phyloP scores from a whole-genome alignment of 2,113 vertebrate genomes.

The Limnothrissa miodon region DNA sequence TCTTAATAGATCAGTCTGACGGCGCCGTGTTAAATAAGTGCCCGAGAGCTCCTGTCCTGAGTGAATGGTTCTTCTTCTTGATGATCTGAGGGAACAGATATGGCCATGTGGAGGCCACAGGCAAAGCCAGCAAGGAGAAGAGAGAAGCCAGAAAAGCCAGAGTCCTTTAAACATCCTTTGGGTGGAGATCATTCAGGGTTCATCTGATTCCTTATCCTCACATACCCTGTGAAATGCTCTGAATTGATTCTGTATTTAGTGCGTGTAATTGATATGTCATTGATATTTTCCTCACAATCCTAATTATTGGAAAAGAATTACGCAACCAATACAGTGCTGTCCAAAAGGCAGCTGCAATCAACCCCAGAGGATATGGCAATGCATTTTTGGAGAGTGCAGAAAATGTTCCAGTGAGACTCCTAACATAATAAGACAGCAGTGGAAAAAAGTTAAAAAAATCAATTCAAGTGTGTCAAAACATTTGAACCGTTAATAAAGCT shows the following conservation, averaged over 20 bases:
- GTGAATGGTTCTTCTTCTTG: constrained; percentile 47
- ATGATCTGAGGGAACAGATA: background rate
- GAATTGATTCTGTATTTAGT: background rate
- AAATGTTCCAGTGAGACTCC: background rate
- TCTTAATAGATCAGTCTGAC: constrained; percentile 36
- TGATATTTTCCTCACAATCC: background rate
- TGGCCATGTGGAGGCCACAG: background rate
- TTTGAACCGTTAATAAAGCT: background rate
- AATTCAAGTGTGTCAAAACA: no score
- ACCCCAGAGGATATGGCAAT: background rate
- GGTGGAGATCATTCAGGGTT: background rate
- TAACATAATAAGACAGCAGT: background rate
- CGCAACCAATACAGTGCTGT: background rate
- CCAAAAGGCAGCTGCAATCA: background rate
- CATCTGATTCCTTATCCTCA: background rate
- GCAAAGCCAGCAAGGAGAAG: background rate
- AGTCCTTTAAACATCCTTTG: background rate
- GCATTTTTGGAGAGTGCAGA: background rate
- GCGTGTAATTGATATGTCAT: no score
- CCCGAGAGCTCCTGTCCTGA: constrained; percentile 41
- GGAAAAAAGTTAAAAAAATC: no score
- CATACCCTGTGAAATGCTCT: background rate
- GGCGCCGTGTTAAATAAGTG: constrained; percentile 48
- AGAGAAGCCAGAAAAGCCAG: background rate
- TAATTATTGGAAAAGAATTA: background rate